Evolutionary conservation across 2,797 vertebrate genomes (phyloP).

Genomic region (Microchirus variegatus): DNA sequence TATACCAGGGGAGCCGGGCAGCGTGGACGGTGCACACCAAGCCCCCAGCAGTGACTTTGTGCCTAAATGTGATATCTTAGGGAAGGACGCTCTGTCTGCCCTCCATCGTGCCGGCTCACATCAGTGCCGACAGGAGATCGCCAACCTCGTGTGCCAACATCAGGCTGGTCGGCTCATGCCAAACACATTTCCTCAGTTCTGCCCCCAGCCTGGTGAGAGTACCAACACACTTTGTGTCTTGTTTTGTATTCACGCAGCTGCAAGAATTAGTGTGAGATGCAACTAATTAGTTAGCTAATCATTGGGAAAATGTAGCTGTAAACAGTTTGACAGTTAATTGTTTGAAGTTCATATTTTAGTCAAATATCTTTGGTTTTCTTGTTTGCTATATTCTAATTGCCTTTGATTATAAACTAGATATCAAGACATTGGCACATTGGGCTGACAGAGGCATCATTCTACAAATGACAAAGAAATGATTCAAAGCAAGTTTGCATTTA

Average conservation of each 20-base stretch:
- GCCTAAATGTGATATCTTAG: conserved; percentile 92
- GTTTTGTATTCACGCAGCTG: too few species aligned
- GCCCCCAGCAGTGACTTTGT: conserved; percentile 87
- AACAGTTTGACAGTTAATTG: too few species aligned
- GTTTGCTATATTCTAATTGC: too few species aligned
- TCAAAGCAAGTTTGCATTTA: too few species aligned
- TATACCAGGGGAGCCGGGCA: conserved; percentile 90
- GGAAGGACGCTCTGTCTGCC: conserved; percentile 94
- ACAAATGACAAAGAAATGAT: too few species aligned
- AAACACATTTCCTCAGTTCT: conserved; percentile 88
- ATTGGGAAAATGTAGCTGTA: not conserved
- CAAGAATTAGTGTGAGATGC: too few species aligned
- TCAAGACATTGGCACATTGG: too few species aligned
- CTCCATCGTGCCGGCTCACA: conserved; percentile 89
- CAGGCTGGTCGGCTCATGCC: conserved; percentile 93
- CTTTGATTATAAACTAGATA: too few species aligned
- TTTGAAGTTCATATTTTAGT: too few species aligned
- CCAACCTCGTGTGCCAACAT: conserved; percentile 94
- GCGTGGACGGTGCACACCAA: conserved; percentile 92
- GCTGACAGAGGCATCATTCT: too few species aligned
- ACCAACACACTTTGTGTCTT: too few species aligned
- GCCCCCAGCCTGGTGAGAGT: conserved; percentile 89
- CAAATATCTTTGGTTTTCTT: too few species aligned
- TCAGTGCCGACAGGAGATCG: conserved; percentile 94
- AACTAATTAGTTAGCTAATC: not conserved